A percentile compares a stretch with the other conserved stretches of the same genome.
phyloP scores from a whole-genome alignment of 2,888 invertebrate genomes.

The Onchidella celtica region DNA sequence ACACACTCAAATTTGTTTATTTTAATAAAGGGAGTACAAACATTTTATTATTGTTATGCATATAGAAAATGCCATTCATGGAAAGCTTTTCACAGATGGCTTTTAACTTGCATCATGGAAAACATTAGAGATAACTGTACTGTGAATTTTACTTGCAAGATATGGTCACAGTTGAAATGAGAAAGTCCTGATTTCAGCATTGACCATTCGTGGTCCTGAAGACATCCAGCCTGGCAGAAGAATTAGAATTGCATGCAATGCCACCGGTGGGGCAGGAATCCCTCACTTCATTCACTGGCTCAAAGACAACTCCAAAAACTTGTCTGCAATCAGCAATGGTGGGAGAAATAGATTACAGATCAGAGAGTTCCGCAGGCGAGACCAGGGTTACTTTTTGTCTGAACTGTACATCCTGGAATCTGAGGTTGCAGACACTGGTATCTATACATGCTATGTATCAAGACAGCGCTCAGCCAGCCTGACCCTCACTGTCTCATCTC shows the following conservation, averaged over 20 bases:
- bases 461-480: slow-evolving; percentile 18
- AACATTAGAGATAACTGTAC: no score
- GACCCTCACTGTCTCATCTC: slow-evolving; percentile 23
- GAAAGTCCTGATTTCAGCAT: slow-evolving; percentile 39
- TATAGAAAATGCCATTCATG: no score
- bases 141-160: no score
- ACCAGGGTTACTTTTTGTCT: slow-evolving; percentile 45
- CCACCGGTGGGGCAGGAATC: slow-evolving; percentile 38
- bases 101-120: no score
- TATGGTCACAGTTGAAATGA: no score
- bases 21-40: no score
- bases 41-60: no score
- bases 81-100: no score
- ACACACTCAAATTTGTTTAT: no score
- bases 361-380: slow-evolving; percentile 16
- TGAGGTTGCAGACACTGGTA: slow-evolving; percentile 31
- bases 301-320: slow-evolving; percentile 11
- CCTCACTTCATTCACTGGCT: slow-evolving; percentile 47
- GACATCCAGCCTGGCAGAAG: slow-evolving; percentile 40
- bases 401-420: slow-evolving; percentile 45
- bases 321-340: background rate
- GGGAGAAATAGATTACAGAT: slow-evolving; percentile 8
- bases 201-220: slow-evolving; percentile 46
- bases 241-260: slow-evolving; percentile 49
- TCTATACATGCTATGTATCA: slow-evolving; percentile 47